phyloP scores from a whole-genome alignment of 2,113 vertebrate genomes.

The Candoia aspera region DNA sequence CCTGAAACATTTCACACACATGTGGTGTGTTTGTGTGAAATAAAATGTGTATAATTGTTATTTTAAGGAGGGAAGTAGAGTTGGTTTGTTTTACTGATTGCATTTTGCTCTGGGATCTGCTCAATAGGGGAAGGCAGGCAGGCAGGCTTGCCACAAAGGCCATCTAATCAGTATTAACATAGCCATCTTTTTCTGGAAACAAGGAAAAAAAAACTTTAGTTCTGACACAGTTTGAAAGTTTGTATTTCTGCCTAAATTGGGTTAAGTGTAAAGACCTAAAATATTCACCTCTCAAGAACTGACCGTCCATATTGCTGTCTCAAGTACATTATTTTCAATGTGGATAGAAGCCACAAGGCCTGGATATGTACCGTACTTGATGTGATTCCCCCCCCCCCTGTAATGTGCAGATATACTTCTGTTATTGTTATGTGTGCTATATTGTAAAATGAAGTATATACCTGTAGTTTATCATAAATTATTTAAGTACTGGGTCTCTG shows the following conservation, averaged over 20 bases:
- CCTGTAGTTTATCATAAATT: slow-evolving; percentile 16
- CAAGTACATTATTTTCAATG: slow-evolving; percentile 3
- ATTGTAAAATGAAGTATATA: slow-evolving; percentile 7
- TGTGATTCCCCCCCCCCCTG: background rate
- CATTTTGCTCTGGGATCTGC: background rate
- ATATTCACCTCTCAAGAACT: background rate
- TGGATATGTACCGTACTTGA: background rate
- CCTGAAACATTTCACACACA: background rate
- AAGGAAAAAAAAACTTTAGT: background rate
- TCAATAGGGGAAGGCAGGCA: background rate
- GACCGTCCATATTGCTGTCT: too few species aligned
- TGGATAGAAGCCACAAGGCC: background rate
- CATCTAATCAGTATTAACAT: background rate
- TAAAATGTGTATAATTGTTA: background rate
- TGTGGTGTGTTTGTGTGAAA: background rate
- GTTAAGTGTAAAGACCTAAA: background rate
- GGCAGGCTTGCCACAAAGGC: background rate
- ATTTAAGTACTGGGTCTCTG: background rate
- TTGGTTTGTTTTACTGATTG: background rate
- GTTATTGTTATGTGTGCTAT: background rate
- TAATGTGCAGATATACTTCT: background rate
- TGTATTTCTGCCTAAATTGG: background rate
- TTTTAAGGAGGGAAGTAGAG: background rate
- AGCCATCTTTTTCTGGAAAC: background rate
- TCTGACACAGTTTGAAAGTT: background rate